Conservation (phyloP, 2,797 vertebrate genomes). For the Danio jaintianensis region DNA sequence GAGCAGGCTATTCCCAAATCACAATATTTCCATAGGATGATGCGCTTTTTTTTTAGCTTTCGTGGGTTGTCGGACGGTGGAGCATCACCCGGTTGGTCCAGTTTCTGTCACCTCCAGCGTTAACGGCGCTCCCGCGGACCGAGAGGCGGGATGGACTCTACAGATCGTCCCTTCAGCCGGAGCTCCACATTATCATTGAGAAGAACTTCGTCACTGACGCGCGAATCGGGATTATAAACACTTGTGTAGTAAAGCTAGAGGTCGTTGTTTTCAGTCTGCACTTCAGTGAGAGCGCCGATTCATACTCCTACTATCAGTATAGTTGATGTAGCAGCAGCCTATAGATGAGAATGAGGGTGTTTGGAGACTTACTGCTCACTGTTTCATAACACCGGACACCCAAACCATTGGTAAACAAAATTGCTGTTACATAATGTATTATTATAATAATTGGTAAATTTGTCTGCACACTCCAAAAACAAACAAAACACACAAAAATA, state of each 20-base stretch:
- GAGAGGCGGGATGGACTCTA: slow-evolving; percentile 1
- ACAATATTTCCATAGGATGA: neutral
- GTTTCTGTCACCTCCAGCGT: slow-evolving; percentile 23
- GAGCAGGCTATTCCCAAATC: neutral
- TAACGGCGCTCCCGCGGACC: neutral
- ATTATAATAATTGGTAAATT: too few relatives aligned
- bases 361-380: too few relatives aligned
- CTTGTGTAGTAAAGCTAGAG: slow-evolving; percentile 9
- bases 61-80: neutral
- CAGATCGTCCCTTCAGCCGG: neutral
- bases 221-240: neutral
- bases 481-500: too few relatives aligned
- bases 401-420: too few relatives aligned
- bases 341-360: too few relatives aligned
- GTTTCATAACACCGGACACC: too few relatives aligned
- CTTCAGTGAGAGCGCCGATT: neutral
- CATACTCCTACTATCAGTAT: neutral
- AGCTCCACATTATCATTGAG: slow-evolving; percentile 23
- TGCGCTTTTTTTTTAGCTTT: neutral
- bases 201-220: slow-evolving; percentile 23
- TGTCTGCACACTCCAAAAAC: too few relatives aligned
- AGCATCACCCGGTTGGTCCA: slow-evolving; percentile 7
- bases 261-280: slow-evolving; percentile 6
- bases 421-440: too few relatives aligned
- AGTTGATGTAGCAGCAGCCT: too few relatives aligned